Evolutionary conservation across 2,888 invertebrate species (phyloP).

Genomic region (Hydrotaea cyrtoneurina): DNA sequence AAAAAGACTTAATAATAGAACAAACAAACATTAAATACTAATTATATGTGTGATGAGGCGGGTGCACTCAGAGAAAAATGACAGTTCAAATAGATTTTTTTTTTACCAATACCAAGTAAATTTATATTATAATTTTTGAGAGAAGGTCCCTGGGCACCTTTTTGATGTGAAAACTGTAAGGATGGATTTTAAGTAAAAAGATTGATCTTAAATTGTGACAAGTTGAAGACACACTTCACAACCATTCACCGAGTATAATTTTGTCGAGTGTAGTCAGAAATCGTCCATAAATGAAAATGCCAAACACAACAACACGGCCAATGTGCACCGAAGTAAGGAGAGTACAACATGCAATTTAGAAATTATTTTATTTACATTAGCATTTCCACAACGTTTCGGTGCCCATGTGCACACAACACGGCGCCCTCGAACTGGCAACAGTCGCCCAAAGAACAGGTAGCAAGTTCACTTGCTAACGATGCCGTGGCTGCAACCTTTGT

Average conservation of each 20-base stretch:
- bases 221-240: too few species aligned
- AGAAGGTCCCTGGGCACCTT: too few species aligned
- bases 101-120: too few species aligned
- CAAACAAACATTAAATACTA: conserved; percentile 18
- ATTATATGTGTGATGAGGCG: neutral
- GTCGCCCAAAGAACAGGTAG: conserved; percentile 5
- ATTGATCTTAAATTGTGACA: neutral
- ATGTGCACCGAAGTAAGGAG: conserved; percentile 18
- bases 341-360: conserved; percentile 55
- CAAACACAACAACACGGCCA: conserved; percentile 7
- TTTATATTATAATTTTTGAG: too few species aligned
- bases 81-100: neutral
- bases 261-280: conserved; percentile 1
- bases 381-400: conserved; percentile 2
- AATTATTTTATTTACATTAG: conserved; percentile 60
- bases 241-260: neutral
- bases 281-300: conserved; percentile 15
- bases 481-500: neutral
- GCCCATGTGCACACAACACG: neutral
- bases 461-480: conserved; percentile 28
- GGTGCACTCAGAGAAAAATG: conserved; percentile 6
- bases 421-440: too few species aligned
- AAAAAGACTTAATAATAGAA: conserved; percentile 8
- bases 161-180: too few species aligned
- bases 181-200: too few species aligned